phyloP scores from a whole-genome alignment of 2,113 vertebrate species.

The Cromileptes altivelis region DNA sequence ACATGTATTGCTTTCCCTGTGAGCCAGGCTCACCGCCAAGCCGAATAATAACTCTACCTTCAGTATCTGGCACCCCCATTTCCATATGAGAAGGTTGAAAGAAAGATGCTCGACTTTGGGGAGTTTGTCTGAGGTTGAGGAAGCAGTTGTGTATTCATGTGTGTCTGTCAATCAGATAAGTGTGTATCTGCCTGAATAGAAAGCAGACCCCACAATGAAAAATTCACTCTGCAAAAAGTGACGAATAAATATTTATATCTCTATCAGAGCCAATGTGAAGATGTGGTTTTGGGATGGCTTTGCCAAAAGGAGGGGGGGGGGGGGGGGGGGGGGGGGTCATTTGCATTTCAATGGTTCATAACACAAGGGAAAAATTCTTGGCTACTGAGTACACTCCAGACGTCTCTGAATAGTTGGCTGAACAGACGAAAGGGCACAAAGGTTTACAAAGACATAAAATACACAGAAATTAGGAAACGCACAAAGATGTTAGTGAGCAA shows the following conservation, averaged over 20 bases:
- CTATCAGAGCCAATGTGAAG: background rate
- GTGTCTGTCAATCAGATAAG: constrained; percentile 54
- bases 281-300: background rate
- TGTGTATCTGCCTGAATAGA: constrained; percentile 27
- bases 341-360: constrained; percentile 44
- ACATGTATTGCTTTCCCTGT: constrained; percentile 23
- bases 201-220: constrained; percentile 25
- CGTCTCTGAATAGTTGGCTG: constrained; percentile 10
- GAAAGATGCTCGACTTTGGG: constrained; percentile 14
- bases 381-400: background rate
- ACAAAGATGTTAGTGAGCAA: background rate
- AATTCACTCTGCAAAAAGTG: constrained; percentile 26
- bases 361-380: constrained; percentile 17
- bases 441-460: background rate
- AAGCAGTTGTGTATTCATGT: constrained; percentile 21
- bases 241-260: constrained; percentile 60
- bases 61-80: constrained; percentile 24
- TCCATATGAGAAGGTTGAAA: constrained; percentile 38
- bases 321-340: background rate
- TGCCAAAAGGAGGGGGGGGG: background rate
- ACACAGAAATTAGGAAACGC: constrained; percentile 10
- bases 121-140: constrained; percentile 35
- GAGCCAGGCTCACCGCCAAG: constrained; percentile 40
- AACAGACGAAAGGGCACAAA: constrained; percentile 7
- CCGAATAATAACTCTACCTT: constrained; percentile 44